Evolutionary conservation across 2,888 invertebrate genomes (phyloP).

Genomic region (Labia minor): DNA sequence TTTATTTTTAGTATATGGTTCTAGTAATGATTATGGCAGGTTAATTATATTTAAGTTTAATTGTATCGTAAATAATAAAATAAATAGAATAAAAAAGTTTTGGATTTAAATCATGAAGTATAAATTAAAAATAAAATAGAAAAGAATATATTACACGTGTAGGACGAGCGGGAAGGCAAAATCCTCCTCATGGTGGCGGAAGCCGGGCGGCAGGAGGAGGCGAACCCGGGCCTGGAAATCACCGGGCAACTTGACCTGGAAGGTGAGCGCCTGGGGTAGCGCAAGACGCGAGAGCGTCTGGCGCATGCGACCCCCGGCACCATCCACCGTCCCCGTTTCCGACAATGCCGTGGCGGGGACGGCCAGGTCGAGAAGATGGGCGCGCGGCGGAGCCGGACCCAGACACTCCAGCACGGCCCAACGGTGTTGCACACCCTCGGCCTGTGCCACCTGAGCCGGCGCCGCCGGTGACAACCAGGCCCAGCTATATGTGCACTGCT

Average conservation of each 20-base stretch:
- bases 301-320: slow-evolving; percentile 40
- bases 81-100: background rate
- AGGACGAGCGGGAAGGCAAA: slow-evolving; percentile 69
- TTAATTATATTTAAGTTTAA: too few species aligned
- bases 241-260: slow-evolving; percentile 53
- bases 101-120: too few species aligned
- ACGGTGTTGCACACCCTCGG: slow-evolving; percentile 31
- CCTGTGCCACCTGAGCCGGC: background rate
- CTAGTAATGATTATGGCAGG: too few species aligned
- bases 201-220: slow-evolving; percentile 68
- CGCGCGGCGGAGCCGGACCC: slow-evolving; percentile 61
- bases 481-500: background rate
- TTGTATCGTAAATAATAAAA: too few species aligned
- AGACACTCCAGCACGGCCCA: slow-evolving; percentile 66
- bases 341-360: slow-evolving; percentile 46
- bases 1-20: too few species aligned
- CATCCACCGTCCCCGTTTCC: slow-evolving; percentile 47
- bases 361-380: slow-evolving; percentile 50
- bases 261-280: slow-evolving; percentile 61
- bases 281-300: slow-evolving; percentile 54
- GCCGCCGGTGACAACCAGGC: background rate
- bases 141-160: slow-evolving; percentile 58
- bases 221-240: slow-evolving; percentile 64
- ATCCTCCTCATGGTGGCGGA: slow-evolving; percentile 66
- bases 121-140: background rate